Percentiles rank a stretch among this genome's conserved stretches.
Conservation (phyloP, 2,888 invertebrate species). For the Cheiracanthium punctorium region DNA sequence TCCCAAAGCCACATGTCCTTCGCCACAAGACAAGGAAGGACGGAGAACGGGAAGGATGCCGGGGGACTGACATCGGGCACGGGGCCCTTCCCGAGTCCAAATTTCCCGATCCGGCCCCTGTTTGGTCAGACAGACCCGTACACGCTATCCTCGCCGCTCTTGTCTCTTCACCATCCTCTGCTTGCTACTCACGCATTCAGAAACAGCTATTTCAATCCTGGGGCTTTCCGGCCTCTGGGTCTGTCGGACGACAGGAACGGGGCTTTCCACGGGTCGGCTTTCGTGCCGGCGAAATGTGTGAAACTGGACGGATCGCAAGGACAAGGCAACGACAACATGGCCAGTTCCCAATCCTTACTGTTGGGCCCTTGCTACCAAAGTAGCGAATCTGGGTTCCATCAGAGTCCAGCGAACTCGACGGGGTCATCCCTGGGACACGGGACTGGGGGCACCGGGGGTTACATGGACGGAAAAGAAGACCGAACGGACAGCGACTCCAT, state of each 20-base stretch:
- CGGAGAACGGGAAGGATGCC: constrained; percentile 28
- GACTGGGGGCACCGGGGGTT: not conserved
- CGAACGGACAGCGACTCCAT: constrained; percentile 62
- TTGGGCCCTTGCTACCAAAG: constrained; percentile 37
- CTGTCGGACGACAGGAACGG: constrained; percentile 42
- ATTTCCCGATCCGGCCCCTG: constrained; percentile 49
- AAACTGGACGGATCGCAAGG: constrained; percentile 44
- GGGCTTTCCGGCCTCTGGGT: constrained; percentile 54
- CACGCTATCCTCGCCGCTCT: constrained; percentile 35
- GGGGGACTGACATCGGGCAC: not conserved
- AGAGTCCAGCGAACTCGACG: constrained; percentile 54
- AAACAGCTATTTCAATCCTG: constrained; percentile 43
- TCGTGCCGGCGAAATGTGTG: constrained; percentile 58
- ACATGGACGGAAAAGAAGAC: constrained; percentile 50
- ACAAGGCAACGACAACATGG: constrained; percentile 1
- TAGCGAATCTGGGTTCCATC: constrained; percentile 47
- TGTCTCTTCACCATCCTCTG: constrained; percentile 47
- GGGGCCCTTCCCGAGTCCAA: constrained; percentile 30
- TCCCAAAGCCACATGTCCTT: constrained; percentile 57
- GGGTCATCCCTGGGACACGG: constrained; percentile 37
- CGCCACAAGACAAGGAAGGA: constrained; percentile 28
- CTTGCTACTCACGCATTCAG: constrained; percentile 35
- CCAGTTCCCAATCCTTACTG: constrained; percentile 9
- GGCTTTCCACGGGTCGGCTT: constrained; percentile 65
- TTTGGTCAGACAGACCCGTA: constrained; percentile 58